Conservation (phyloP, 2,113 vertebrate genomes). For the Pseudonaja textilis region DNA sequence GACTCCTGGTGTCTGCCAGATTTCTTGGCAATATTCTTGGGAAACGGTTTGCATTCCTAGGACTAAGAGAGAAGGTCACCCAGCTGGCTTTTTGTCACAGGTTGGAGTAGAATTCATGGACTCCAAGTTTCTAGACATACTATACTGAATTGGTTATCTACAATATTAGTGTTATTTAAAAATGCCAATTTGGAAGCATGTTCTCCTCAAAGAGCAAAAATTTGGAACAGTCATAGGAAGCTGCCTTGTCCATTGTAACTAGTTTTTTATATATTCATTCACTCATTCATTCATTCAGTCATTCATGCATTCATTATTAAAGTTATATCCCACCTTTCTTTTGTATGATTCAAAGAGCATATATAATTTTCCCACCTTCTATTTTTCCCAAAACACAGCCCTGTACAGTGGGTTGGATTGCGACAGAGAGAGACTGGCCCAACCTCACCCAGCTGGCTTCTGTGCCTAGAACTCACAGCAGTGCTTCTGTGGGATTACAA, state of each 20-base stretch:
- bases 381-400: background rate
- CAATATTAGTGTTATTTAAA: background rate
- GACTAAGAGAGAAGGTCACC: background rate
- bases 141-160: background rate
- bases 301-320: background rate
- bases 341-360: background rate
- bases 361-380: background rate
- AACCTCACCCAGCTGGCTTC: background rate
- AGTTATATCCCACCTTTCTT: background rate
- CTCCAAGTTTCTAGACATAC: background rate
- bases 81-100: background rate
- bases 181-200: background rate
- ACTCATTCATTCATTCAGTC: background rate
- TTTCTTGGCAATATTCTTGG: background rate
- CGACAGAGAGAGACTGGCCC: background rate
- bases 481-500: background rate
- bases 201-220: background rate
- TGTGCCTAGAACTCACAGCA: background rate
- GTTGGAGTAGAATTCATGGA: background rate
- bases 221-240: background rate
- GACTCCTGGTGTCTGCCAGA: background rate
- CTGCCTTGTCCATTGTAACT: background rate
- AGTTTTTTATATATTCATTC: background rate
- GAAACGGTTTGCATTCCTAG: background rate
- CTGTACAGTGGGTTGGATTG: background rate